These are phyloP conservation scores for Chamaea fasciata DNA, from an alignment of 2,113 vertebrate species.

Conservation along the genomic window DNA sequence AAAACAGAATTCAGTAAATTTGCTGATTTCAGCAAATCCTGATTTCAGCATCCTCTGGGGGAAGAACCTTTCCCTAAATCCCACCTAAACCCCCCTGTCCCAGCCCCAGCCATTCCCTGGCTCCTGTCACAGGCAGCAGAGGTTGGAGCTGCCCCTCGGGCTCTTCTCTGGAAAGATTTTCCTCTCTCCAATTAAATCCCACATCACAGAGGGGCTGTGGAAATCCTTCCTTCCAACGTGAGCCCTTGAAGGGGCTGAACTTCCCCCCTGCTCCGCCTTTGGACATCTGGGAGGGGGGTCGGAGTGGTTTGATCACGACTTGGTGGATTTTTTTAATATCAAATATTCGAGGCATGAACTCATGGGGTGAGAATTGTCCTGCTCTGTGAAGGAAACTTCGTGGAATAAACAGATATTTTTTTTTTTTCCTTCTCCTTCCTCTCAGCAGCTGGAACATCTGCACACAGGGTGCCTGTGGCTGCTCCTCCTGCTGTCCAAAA, in stretches of 20 bases:
- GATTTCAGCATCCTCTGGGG: background rate
- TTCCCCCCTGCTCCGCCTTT: background rate
- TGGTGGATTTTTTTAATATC: background rate
- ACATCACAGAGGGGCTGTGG: background rate
- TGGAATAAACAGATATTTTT: background rate
- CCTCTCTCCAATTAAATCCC: background rate
- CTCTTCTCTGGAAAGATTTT: background rate
- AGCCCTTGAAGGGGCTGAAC: background rate
- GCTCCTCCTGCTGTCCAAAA: background rate
- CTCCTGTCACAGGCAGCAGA: background rate
- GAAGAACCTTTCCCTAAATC: background rate
- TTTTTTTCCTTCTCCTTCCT: background rate
- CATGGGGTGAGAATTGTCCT: background rate
- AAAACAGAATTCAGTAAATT: too few relatives aligned
- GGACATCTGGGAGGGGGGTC: background rate
- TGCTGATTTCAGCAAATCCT: background rate
- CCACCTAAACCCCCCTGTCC: accelerated
- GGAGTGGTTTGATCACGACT: background rate
- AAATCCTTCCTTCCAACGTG: background rate
- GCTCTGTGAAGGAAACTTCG: background rate
- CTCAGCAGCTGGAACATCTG: background rate
- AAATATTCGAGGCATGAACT: background rate
- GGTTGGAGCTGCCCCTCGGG: background rate
- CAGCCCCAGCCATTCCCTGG: background rate
- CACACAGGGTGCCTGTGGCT: background rate